Conservation (phyloP, 2,113 vertebrate species). For the Lophotis ruficrista region DNA sequence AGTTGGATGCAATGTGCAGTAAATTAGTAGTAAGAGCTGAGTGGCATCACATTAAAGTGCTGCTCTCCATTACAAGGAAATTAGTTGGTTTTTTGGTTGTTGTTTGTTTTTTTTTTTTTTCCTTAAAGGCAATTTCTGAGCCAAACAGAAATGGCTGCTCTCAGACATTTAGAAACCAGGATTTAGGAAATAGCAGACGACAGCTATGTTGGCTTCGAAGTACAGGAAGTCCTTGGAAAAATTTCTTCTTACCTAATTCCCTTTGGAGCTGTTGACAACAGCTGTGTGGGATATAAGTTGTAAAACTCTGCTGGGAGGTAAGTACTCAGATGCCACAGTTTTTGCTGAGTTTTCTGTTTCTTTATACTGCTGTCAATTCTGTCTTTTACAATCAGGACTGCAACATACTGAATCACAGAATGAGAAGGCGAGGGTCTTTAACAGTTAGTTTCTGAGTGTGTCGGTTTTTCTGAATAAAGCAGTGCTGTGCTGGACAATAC, state of each 20-base stretch:
- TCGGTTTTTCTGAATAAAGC: not conserved
- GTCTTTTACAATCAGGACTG: not conserved
- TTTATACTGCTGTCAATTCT: not conserved
- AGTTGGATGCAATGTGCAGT: not conserved
- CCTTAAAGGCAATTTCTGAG: not conserved
- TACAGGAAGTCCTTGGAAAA: not conserved
- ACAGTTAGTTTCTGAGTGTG: not conserved
- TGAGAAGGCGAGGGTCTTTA: not conserved
- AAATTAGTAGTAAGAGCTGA: not conserved
- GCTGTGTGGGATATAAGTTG: not conserved
- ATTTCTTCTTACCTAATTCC: not conserved
- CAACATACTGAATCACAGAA: not conserved
- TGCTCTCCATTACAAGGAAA: not conserved
- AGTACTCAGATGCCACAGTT: not conserved
- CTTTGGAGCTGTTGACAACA: not conserved
- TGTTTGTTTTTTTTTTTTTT: not conserved
- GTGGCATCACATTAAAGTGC: not conserved
- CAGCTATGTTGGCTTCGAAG: not conserved
- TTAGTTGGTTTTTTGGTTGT: not conserved
- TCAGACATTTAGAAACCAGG: not conserved
- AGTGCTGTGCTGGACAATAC: not conserved
- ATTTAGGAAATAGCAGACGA: not conserved
- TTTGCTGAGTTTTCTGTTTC: not conserved
- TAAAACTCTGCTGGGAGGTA: not conserved
- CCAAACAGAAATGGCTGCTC: not conserved